A percentile compares a stretch with the other conserved stretches of the same genome.
These are phyloP conservation scores for Drosophila carrolli DNA, from an alignment of 1,140 invertebrate species.

Conservation along the genomic window DNA sequence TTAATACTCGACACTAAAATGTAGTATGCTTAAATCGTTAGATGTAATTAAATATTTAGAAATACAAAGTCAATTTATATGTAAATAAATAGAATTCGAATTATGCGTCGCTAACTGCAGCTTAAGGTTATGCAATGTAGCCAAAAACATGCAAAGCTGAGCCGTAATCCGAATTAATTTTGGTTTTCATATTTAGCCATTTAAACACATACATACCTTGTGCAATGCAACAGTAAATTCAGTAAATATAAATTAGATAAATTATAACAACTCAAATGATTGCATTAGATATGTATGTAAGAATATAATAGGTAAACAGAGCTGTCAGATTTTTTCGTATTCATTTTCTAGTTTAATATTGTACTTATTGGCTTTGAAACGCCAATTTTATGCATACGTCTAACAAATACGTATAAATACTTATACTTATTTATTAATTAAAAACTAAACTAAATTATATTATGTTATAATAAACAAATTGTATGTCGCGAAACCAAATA, in stretches of 20 bases:
- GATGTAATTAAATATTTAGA: slow-evolving; percentile 29
- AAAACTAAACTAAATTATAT: slow-evolving; percentile 29
- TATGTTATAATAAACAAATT: slow-evolving; percentile 66
- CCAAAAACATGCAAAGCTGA: slow-evolving; percentile 20
- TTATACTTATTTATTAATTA: slow-evolving; percentile 37
- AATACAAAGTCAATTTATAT: slow-evolving; percentile 65
- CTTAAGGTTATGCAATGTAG: slow-evolving; percentile 62
- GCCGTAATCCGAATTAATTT: slow-evolving; percentile 1
- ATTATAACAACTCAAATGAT: slow-evolving; percentile 48
- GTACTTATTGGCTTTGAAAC: slow-evolving; percentile 55
- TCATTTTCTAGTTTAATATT: slow-evolving; percentile 71
- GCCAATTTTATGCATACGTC: slow-evolving; percentile 18
- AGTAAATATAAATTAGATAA: slow-evolving; percentile 52
- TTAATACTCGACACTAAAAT: slow-evolving; percentile 34
- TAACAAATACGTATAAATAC: slow-evolving; percentile 30
- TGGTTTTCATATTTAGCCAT: slow-evolving; percentile 24
- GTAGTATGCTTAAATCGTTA: slow-evolving; percentile 34
- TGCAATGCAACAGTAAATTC: slow-evolving; percentile 19
- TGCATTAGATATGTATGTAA: slow-evolving; percentile 24
- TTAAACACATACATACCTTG: slow-evolving; percentile 19
- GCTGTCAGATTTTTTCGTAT: slow-evolving; percentile 45
- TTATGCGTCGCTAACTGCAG: slow-evolving; percentile 13
- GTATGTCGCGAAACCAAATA: slow-evolving; percentile 40
- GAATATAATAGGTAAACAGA: slow-evolving; percentile 26
- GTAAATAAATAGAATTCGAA: slow-evolving; percentile 49